Conservation (phyloP, 1,140 invertebrate species). For the Chymomyza costata region DNA sequence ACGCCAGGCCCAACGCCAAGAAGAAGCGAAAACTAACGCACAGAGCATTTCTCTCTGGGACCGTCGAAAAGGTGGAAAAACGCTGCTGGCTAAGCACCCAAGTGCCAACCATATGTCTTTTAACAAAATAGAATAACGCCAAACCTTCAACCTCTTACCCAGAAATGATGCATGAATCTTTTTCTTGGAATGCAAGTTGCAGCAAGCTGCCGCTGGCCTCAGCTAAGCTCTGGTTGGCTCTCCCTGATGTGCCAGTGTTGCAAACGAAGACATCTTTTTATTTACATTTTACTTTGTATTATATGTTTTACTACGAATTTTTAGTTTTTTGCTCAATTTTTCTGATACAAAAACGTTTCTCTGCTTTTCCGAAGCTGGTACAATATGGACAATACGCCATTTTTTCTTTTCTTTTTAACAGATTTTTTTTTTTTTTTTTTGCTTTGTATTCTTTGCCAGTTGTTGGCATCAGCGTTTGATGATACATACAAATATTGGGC, state of each 20-base stretch:
- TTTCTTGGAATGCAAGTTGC: constrained; percentile 1
- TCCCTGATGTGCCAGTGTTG: constrained; percentile 1
- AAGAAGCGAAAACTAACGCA: constrained; percentile 19
- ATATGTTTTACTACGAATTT: not conserved
- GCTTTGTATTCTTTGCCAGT: too few relatives aligned
- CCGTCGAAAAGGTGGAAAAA: constrained; percentile 17
- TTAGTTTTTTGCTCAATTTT: constrained; percentile 2
- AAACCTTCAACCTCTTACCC: not conserved
- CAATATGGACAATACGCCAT: constrained; percentile 8
- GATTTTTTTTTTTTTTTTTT: not conserved
- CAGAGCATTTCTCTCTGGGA: constrained; percentile 8
- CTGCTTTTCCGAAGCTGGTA: constrained; percentile 3
- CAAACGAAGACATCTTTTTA: constrained; percentile 9
- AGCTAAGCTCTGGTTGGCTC: not conserved
- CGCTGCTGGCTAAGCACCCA: constrained; percentile 44
- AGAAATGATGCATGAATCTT: constrained; percentile 3
- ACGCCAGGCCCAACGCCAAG: not conserved
- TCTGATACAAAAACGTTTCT: not conserved
- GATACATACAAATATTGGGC: too few relatives aligned
- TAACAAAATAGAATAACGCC: constrained; percentile 34
- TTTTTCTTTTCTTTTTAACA: not conserved
- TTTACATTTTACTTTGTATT: constrained; percentile 5
- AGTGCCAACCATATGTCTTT: constrained; percentile 63
- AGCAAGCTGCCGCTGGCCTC: not conserved
- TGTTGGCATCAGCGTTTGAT: too few relatives aligned